A percentile compares a stretch with the other conserved stretches of the same genome.
Conservation (phyloP, 2,113 vertebrate species). For the Dendropsophus ebraccatus region DNA sequence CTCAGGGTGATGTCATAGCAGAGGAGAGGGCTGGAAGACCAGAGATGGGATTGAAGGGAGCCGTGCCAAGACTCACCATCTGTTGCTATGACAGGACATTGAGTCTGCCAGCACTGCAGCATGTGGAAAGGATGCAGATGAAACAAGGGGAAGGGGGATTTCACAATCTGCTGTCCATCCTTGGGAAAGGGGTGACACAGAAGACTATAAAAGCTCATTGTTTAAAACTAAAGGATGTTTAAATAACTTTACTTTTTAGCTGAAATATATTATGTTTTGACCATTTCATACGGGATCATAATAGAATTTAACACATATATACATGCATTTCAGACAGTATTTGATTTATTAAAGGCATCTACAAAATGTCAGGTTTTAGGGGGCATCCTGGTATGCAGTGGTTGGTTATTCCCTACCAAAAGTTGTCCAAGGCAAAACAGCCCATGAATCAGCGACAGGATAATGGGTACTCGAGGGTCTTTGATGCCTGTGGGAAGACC, state of each 20-base stretch:
- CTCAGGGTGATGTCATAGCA: neutral
- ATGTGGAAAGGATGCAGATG: neutral
- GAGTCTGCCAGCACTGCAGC: neutral
- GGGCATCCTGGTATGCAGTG: no score
- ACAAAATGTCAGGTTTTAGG: no score
- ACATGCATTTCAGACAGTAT: neutral
- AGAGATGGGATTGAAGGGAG: neutral
- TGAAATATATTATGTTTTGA: neutral
- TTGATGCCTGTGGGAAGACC: no score
- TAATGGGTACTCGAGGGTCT: no score
- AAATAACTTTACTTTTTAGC: neutral
- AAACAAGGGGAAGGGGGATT: neutral
- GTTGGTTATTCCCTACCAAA: no score
- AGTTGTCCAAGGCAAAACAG: no score
- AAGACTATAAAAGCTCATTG: no score
- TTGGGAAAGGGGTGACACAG: neutral
- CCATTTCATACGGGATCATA: neutral
- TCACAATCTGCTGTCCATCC: slow-evolving; percentile 3
- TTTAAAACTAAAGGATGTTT: neutral
- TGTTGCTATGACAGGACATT: slow-evolving; percentile 6
- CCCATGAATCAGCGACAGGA: no score
- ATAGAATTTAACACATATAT: neutral
- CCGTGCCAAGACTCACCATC: neutral
- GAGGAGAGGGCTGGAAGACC: neutral
- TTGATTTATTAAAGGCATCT: no score